Evolutionary conservation across 2,888 invertebrate genomes (phyloP).

Genomic region (Drosophila buzzatii): DNA sequence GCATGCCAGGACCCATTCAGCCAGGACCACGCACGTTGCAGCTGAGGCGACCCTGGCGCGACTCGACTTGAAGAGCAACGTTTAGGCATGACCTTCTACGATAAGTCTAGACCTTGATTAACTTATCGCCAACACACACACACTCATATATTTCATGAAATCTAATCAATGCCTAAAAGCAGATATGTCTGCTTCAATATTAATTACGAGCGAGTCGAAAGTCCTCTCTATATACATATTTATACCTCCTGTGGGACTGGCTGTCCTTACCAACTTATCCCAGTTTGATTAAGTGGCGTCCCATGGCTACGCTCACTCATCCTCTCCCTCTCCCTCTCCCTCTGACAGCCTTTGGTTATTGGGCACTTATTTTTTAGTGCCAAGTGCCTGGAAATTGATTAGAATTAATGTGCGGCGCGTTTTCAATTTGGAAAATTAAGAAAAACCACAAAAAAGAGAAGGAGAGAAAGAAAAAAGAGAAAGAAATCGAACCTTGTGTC

Average conservation of each 20-base stretch:
- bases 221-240: constrained; percentile 29
- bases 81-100: constrained; percentile 39
- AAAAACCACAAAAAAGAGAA: constrained; percentile 1
- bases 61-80: constrained; percentile 14
- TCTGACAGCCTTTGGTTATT: constrained; percentile 14
- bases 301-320: constrained; percentile 32
- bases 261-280: constrained; percentile 1
- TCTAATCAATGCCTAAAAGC: constrained; percentile 53
- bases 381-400: constrained; percentile 71
- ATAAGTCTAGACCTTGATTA: constrained; percentile 58
- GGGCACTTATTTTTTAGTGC: constrained; percentile 61
- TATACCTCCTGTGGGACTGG: constrained; percentile 38
- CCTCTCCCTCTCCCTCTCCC: neutral
- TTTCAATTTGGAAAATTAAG: constrained; percentile 65
- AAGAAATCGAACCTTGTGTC: constrained; percentile 9
- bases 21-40: constrained; percentile 54
- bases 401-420: constrained; percentile 73
- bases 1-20: constrained; percentile 34
- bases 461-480: neutral
- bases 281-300: constrained; percentile 67
- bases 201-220: constrained; percentile 50
- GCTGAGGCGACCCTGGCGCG: constrained; percentile 19
- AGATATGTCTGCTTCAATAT: constrained; percentile 29
- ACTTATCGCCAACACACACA: constrained; percentile 30
- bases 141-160: constrained; percentile 25